Conservation (phyloP, 2,888 invertebrate species). For the Hoplodrina blanda region DNA sequence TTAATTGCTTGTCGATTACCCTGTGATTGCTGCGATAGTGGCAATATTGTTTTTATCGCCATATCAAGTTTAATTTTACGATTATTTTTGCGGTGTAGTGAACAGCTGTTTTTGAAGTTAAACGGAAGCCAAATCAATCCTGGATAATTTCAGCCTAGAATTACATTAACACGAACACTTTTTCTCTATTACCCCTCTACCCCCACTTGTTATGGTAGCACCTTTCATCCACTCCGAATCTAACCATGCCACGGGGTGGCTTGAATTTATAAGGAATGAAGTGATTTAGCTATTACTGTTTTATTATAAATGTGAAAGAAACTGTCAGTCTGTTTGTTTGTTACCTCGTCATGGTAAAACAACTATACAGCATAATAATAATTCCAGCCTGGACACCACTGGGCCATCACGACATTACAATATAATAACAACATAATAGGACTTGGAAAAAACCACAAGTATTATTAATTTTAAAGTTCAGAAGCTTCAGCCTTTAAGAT, state of each 20-base stretch:
- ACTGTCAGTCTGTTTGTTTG: no score
- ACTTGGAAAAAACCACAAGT: slow-evolving; percentile 4
- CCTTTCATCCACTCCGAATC: background rate
- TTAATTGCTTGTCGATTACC: slow-evolving; percentile 55
- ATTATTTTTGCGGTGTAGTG: background rate
- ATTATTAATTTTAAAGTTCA: background rate
- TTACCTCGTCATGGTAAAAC: no score
- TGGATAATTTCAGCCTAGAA: background rate
- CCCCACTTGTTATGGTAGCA: background rate
- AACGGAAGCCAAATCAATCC: background rate
- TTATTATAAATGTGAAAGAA: no score
- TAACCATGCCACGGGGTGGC: background rate
- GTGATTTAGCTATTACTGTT: no score
- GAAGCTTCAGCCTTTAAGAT: slow-evolving; percentile 21
- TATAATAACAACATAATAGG: background rate
- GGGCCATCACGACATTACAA: no score
- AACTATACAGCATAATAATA: no score
- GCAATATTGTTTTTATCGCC: slow-evolving; percentile 64
- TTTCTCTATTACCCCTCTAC: background rate
- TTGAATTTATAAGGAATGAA: background rate
- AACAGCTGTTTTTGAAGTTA: background rate
- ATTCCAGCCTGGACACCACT: no score
- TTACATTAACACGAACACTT: background rate
- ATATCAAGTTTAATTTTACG: slow-evolving; percentile 29
- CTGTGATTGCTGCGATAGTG: slow-evolving; percentile 69